Conservation (phyloP, 2,888 invertebrate genomes). For the Dexiosoma caninum region DNA sequence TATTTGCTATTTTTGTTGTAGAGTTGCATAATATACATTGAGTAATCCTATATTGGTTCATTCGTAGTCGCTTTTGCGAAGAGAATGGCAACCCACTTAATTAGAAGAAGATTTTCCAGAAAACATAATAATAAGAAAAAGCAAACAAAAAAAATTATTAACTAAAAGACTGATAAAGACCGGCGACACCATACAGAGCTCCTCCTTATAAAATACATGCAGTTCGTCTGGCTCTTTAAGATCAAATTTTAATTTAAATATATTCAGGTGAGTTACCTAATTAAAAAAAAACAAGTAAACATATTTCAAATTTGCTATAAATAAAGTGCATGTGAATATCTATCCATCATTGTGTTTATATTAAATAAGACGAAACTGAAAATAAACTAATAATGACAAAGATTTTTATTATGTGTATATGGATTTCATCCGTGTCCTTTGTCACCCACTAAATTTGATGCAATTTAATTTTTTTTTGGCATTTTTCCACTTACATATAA, state of each 20-base stretch:
- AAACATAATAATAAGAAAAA: not conserved
- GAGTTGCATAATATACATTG: no score
- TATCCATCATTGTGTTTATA: slow-evolving; percentile 24
- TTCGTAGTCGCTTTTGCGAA: not conserved
- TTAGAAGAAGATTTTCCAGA: no score
- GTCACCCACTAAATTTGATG: slow-evolving; percentile 54
- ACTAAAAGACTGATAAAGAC: slow-evolving; percentile 27
- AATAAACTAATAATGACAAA: slow-evolving; percentile 16
- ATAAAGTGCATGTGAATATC: not conserved
- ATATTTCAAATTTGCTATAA: slow-evolving; percentile 7
- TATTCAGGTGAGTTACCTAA: slow-evolving; percentile 36
- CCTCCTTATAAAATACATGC: not conserved
- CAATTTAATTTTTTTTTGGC: slow-evolving; percentile 56
- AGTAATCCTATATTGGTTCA: not conserved
- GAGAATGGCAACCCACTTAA: not conserved
- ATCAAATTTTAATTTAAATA: not conserved
- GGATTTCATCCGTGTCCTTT: slow-evolving; percentile 46
- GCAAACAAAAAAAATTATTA: slow-evolving; percentile 46
- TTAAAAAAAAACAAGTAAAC: not conserved
- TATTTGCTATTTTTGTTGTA: no score
- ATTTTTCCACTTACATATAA: slow-evolving; percentile 29
- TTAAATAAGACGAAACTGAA: not conserved
- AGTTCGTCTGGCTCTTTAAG: not conserved
- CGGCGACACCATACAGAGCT: slow-evolving; percentile 26
- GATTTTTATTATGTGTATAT: slow-evolving; percentile 13